Evolutionary conservation across 37 sponge, comb jelly and placozoan species (phyloP).

Genomic region (Petrosia ficiformis): DNA sequence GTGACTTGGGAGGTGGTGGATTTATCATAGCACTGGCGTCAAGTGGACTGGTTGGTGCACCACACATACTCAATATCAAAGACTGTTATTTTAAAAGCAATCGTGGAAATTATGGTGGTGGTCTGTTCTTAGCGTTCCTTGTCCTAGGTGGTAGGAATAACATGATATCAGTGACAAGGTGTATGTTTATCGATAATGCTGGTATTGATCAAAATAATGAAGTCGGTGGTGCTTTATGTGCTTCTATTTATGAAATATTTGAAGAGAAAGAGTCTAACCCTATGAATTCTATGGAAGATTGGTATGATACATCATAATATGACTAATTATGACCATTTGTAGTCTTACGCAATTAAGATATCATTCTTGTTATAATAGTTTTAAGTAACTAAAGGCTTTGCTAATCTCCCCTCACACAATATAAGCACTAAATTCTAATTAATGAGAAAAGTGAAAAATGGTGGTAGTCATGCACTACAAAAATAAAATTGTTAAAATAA

Average conservation of each 20-base stretch:
- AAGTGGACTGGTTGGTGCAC: background rate
- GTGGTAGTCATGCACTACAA: too few species aligned
- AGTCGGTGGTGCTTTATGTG: background rate
- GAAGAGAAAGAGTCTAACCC: background rate
- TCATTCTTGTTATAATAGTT: too few species aligned
- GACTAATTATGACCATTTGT: too few species aligned
- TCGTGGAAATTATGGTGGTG: conserved; percentile 16
- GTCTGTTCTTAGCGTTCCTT: conserved; percentile 6
- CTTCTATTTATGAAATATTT: conserved; percentile 4
- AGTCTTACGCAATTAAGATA: too few species aligned
- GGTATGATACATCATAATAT: too few species aligned
- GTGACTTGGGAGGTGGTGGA: conserved; percentile 42
- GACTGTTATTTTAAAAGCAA: background rate
- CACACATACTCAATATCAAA: background rate
- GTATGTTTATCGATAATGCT: background rate
- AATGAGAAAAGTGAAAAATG: too few species aligned
- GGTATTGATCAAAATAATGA: background rate
- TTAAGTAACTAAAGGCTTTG: too few species aligned
- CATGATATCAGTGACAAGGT: background rate
- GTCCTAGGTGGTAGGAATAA: background rate
- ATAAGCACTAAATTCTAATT: too few species aligned
- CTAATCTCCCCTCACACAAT: too few species aligned
- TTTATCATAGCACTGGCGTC: background rate
- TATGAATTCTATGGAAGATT: background rate
- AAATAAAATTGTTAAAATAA: too few species aligned